Base-by-base conservation (phyloP, 2,888 invertebrate species). In the Ptychoptera albimana region DNA sequence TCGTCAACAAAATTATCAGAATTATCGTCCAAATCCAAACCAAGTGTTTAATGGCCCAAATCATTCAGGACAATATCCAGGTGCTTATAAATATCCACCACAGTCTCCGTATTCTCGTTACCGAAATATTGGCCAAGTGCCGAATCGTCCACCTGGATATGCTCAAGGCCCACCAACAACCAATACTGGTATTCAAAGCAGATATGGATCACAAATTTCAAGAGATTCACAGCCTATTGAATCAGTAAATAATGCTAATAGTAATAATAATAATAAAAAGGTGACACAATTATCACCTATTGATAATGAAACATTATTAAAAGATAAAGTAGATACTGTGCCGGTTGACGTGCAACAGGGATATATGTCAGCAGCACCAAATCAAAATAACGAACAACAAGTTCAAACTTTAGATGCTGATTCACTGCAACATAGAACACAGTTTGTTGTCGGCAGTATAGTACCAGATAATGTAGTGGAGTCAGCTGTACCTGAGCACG, bases 371-470 rank as follows among this genome's bases (percentile, higher is more conserved):
- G 12, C 34, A 14, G 4, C 45, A 45, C 11, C 41, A 43, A 39
- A 36, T 15, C 12, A 23, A 6, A 10, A 36, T 13, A 29, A 29
- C 1, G 39, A 12, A 2, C 37, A 44, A 31, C 12, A 16, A 31
- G 14, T 29, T 16, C 42, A 31, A 8, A 34, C 13, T 9, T 13
- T 38, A 11, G 39, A 16, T 31, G 47, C 43, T 37, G 45, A 42
- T 42, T 35, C 34, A 43, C 32, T 54, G 38, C 44, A 45, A 39
- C 43, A 48, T 37, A 66, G 69, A 34, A 68, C 64, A 41, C 74
- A 78, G 56, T 79, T 79, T 58, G 78, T 79, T 0, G 79, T 79
- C 2, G 79, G 78, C 1, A 78, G 71, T 52, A 66, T 77, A 36
- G n/a, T 49, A 8, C 49, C 50, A 30, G 42, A 43, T 8, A 37